Base-by-base conservation (phyloP, 2,888 invertebrate species). In the Anticlea derivata region DNA sequence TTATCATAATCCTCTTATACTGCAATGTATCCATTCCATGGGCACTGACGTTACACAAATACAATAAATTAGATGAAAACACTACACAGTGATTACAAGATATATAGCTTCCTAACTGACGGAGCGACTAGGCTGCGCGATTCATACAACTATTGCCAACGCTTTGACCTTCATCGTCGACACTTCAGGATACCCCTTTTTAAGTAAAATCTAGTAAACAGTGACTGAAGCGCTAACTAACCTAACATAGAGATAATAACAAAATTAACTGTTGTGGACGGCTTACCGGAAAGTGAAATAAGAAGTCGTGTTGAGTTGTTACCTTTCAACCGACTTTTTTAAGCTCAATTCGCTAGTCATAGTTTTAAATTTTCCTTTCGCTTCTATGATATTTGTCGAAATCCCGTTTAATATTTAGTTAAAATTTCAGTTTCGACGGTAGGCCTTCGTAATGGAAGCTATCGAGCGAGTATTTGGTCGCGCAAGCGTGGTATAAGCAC, bases 11-110 rank as follows among this genome's bases (percentile, higher is more conserved):
- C 34, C 27, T 29, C 13, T 23, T 45, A 46, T 33, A 17, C 17
- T 30, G 13, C 38, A 22, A 39, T 45, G 44, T 50, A 43, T 26
- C 48, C 48, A 53, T 53, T 45, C 48, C 53, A 49, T 50, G 39
- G 50, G 50, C 34, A 50, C 30, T 34, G 11, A 39, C 38, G n/a
- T 23, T 27, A 45, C 30, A 37, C 23, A 20, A 39, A 45, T 34
- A 34, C 17, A 39, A 33, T 23, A 33, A 49, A 41, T 33, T 27
- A 30, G 11, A 43, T 29, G 30, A 37, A 23, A 24, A 24, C 6
- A 27, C 38, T 39, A 50, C 44, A 35, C 6, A 24, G 12, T 40
- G 40, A 45, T 45, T 30, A 51, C 34, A 31, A 41, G 8, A 44
- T 22, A 39, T 7, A 38, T 22, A 38, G 38, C 20, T 13, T 24